Evolutionary conservation across 2,888 invertebrate genomes (phyloP).

Genomic region (Volucella zonaria): DNA sequence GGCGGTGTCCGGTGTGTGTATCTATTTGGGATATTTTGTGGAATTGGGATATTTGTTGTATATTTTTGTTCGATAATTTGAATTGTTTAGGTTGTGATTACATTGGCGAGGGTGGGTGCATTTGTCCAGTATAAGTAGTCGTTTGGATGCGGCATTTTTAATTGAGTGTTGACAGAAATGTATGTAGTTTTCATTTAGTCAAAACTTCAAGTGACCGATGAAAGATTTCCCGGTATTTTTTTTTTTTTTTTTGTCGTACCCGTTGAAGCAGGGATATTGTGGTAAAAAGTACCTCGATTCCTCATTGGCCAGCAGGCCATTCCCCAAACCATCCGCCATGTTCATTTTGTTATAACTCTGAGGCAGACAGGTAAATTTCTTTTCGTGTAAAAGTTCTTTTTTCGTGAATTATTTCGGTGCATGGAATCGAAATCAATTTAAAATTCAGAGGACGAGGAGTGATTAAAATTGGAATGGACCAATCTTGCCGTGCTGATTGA

Average conservation of each 20-base stretch:
- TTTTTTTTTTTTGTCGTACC: too few species aligned
- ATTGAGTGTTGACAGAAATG: not conserved
- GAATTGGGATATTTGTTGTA: not conserved
- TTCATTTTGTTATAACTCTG: slow-evolving; percentile 59
- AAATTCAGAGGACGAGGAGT: slow-evolving; percentile 20
- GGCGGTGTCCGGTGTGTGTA: not conserved
- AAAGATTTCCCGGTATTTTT: slow-evolving; percentile 59
- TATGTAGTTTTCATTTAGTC: slow-evolving; percentile 34
- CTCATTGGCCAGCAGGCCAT: slow-evolving; percentile 29
- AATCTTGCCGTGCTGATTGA: slow-evolving; percentile 21
- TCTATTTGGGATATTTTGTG: not conserved
- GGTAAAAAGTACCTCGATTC: slow-evolving; percentile 2
- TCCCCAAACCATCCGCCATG: slow-evolving; percentile 68
- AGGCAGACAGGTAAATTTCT: slow-evolving; percentile 51
- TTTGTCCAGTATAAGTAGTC: not conserved
- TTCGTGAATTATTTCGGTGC: slow-evolving; percentile 8
- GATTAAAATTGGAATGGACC: slow-evolving; percentile 27
- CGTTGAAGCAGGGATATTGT: slow-evolving; percentile 25
- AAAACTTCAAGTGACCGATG: not conserved
- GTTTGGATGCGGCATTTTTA: not conserved
- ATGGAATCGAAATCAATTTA: slow-evolving; percentile 2
- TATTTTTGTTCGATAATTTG: not conserved
- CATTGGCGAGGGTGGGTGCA: not conserved
- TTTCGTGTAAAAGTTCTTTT: slow-evolving; percentile 49
- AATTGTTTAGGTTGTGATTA: slow-evolving; percentile 10